Percentiles rank a stretch among this genome's conserved stretches.
These are phyloP conservation scores for Bombyx mori DNA, from an alignment of 1,140 invertebrate genomes.

Conservation along the genomic window ASM3026992v2 NC_085116.1:8083001-8083500, in stretches of 20 bases:
- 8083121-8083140: slow-evolving; percentile 67
- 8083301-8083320: slow-evolving; percentile 76
- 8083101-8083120: slow-evolving; percentile 56
- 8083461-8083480: slow-evolving; percentile 78
- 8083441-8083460: slow-evolving; percentile 82
- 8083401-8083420: slow-evolving; percentile 15
- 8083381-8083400: slow-evolving; percentile 14
- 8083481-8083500: slow-evolving; percentile 30
- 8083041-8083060: slow-evolving; percentile 24
- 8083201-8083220: slow-evolving; percentile 75
- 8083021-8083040: slow-evolving; percentile 60
- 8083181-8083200: slow-evolving; percentile 45
- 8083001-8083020: slow-evolving; percentile 33
- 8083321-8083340: slow-evolving; percentile 90
- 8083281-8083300: slow-evolving; percentile 43
- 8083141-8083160: slow-evolving; percentile 37
- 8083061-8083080: slow-evolving; percentile 12
- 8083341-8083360: slow-evolving; percentile 71
- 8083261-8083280: slow-evolving; percentile 40
- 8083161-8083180: slow-evolving; percentile 35
- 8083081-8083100: slow-evolving; percentile 33
- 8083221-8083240: slow-evolving; percentile 73
- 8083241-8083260: slow-evolving; percentile 58
- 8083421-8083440: slow-evolving; percentile 51
- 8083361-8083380: slow-evolving; percentile 21